Evolutionary conservation across 2,113 vertebrate genomes (phyloP).

Genomic region (Notiomystis cincta): DNA sequence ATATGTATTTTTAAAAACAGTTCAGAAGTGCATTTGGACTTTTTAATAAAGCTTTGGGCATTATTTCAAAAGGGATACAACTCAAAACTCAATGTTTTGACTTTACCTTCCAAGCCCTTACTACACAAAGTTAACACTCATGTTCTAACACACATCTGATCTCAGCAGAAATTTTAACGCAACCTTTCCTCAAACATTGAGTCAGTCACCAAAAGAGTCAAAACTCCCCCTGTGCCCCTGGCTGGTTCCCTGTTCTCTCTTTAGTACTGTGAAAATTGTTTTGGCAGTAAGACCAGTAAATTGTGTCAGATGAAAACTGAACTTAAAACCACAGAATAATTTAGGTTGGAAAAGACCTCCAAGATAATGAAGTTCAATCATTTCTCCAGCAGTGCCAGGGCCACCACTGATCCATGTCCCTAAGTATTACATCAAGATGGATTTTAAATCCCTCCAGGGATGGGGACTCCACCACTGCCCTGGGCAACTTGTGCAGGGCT

Average conservation of each 20-base stretch:
- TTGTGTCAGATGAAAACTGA: neutral
- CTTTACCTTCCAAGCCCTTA: neutral
- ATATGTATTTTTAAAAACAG: neutral
- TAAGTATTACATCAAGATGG: rapidly evolving
- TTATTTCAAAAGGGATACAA: neutral
- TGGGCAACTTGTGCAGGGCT: neutral
- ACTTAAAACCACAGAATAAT: neutral
- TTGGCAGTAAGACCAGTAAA: neutral
- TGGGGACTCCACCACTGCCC: too few relatives aligned
- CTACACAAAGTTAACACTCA: neutral
- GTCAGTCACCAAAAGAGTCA: neutral
- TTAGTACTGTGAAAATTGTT: neutral
- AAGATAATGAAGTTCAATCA: neutral
- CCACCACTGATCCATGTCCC: neutral
- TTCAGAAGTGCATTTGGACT: neutral
- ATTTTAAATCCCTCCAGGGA: neutral
- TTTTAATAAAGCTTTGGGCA: neutral
- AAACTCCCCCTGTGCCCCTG: rapidly evolving
- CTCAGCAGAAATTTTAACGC: neutral
- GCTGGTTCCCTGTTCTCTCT: neutral
- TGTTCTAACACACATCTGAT: neutral
- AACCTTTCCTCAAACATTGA: neutral
- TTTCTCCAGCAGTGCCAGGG: neutral
- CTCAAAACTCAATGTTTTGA: rapidly evolving
- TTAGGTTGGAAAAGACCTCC: neutral